These are phyloP conservation scores for Synanthedon myopaeformis DNA, from an alignment of 2,888 invertebrate genomes.

Conservation along the genomic window DNA sequence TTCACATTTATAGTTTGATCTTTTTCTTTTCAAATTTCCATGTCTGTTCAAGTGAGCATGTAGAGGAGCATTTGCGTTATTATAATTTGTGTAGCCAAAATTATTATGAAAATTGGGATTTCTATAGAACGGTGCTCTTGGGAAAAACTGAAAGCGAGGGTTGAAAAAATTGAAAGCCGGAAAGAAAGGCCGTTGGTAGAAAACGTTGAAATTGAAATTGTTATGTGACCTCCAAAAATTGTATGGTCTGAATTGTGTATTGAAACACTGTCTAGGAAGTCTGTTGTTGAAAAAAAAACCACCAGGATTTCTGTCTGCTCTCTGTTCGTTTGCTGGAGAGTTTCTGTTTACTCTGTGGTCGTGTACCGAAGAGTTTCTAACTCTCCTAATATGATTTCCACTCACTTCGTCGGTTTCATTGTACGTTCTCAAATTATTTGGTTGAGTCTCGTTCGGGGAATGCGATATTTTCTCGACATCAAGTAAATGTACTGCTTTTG, in stretches of 20 bases:
- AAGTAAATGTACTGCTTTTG: conserved; percentile 34
- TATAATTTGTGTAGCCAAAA: neutral
- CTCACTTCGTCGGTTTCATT: conserved; percentile 33
- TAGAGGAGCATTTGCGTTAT: neutral
- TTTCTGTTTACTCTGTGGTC: conserved; percentile 10
- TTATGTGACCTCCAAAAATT: conserved; percentile 25
- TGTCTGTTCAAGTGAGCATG: neutral
- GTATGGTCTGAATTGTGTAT: conserved; percentile 18
- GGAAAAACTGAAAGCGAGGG: conserved; percentile 21
- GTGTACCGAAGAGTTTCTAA: conserved; percentile 16
- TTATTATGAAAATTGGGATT: conserved; percentile 3
- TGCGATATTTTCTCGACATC: conserved; percentile 28
- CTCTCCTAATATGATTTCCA: conserved; percentile 27
- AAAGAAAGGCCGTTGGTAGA: conserved; percentile 26
- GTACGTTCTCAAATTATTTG: conserved; percentile 20
- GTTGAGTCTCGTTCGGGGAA: conserved; percentile 12
- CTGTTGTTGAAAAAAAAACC: conserved; percentile 7
- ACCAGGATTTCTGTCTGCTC: conserved; percentile 9
- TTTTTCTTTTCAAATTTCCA: conserved; percentile 18
- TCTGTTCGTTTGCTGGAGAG: conserved; percentile 7
- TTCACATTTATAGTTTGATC: conserved; percentile 12
- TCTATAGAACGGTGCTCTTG: conserved; percentile 15
- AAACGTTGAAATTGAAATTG: conserved; percentile 22
- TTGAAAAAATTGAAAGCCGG: conserved; percentile 15
- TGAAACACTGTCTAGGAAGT: conserved; percentile 10